These are phyloP conservation scores for Geopemphigus sp. DNA, from an alignment of 1,140 invertebrate genomes.

Conservation along the genomic window DNA sequence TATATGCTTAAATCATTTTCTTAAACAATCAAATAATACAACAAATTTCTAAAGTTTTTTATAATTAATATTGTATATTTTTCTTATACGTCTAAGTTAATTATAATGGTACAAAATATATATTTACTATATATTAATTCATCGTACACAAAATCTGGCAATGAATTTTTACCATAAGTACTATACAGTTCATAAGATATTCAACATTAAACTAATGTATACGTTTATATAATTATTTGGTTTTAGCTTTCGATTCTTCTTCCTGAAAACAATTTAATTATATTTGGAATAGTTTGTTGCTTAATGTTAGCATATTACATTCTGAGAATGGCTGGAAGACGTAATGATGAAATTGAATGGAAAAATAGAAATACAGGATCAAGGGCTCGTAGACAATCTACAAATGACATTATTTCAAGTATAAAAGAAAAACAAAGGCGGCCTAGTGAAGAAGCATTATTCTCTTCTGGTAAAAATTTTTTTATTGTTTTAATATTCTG, in stretches of 20 bases:
- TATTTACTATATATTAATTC: too few species aligned
- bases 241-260: conserved; percentile 30
- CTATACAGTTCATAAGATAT: too few species aligned
- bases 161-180: too few species aligned
- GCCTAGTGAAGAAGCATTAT: conserved; percentile 75
- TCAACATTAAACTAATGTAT: neutral
- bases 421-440: conserved; percentile 61
- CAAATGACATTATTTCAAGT: conserved; percentile 50
- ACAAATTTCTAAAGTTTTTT: too few species aligned
- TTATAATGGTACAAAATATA: too few species aligned
- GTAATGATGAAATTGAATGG: conserved; percentile 24
- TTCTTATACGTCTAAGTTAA: too few species aligned
- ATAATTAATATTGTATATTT: too few species aligned
- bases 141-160: too few species aligned
- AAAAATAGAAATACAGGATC: neutral
- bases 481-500: conserved; percentile 5
- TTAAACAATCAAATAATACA: too few species aligned
- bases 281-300: conserved; percentile 18
- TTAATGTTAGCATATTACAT: neutral
- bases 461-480: conserved; percentile 61
- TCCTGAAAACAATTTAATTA: conserved; percentile 33
- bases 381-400: conserved; percentile 49
- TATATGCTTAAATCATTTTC: too few species aligned
- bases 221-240: neutral
- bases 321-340: neutral